phyloP scores from a whole-genome alignment of 2,888 invertebrate species.

The Cybosia mesomella region DNA sequence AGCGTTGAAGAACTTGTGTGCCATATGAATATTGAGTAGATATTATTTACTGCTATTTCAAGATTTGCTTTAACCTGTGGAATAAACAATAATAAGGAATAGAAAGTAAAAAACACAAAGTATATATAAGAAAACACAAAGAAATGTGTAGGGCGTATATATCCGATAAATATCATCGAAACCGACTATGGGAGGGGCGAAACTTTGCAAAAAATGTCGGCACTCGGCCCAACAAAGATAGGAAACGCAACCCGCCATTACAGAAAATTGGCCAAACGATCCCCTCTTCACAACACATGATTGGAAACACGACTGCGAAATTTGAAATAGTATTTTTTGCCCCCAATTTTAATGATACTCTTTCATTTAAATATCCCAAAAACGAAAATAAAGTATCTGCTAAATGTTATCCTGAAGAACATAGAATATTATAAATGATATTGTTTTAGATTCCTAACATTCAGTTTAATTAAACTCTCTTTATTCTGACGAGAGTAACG shows the following conservation, averaged over 20 bases:
- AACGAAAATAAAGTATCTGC: conserved; percentile 29
- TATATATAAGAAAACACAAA: conserved; percentile 30
- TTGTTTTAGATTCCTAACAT: conserved; percentile 34
- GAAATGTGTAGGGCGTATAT: conserved; percentile 50
- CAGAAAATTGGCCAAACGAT: conserved; percentile 80
- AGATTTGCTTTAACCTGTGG: conserved; percentile 23
- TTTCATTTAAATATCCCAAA: conserved; percentile 26
- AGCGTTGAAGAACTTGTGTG: conserved; percentile 60
- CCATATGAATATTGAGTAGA: conserved; percentile 23
- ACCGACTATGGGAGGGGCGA: conserved; percentile 70
- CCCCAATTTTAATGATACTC: conserved; percentile 38
- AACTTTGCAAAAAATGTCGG: conserved; percentile 81
- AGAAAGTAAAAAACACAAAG: background rate
- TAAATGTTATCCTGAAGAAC: conserved; percentile 24
- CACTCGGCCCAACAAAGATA: conserved; percentile 79
- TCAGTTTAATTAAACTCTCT: conserved; percentile 52
- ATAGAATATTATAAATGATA: conserved; percentile 34
- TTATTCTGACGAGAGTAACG: conserved; percentile 57
- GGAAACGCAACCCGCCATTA: conserved; percentile 83
- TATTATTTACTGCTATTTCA: conserved; percentile 24
- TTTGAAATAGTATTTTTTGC: conserved; percentile 62
- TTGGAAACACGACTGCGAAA: conserved; percentile 60
- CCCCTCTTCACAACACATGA: conserved; percentile 66
- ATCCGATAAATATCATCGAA: conserved; percentile 68
- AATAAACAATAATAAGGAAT: background rate